A percentile compares a stretch with the other conserved stretches of the same genome.
Conservation (phyloP, 2,888 invertebrate genomes). For the Lottia scabra region DNA sequence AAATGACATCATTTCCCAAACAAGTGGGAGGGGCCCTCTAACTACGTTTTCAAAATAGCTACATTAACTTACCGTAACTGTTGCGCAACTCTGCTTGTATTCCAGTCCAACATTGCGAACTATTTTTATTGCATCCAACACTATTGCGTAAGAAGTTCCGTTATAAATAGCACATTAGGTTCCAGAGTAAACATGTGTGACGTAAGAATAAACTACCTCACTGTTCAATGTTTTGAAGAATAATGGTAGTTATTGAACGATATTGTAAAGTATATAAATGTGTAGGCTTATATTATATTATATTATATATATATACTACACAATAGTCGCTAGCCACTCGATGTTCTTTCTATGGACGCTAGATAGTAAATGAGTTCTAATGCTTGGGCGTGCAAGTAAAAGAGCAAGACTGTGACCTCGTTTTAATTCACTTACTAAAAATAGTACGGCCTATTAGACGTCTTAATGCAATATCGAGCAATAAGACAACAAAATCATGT, state of each 20-base stretch:
- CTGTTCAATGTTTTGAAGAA: too few relatives aligned
- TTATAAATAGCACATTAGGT: neutral
- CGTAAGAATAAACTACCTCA: too few relatives aligned
- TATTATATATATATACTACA: too few relatives aligned
- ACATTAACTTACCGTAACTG: neutral
- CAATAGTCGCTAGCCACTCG: too few relatives aligned
- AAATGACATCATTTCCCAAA: too few relatives aligned
- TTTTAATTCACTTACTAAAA: neutral
- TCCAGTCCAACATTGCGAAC: neutral
- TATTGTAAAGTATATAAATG: too few relatives aligned
- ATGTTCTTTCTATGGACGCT: too few relatives aligned
- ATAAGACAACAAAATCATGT: neutral
- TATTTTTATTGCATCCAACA: neutral
- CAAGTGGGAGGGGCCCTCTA: too few relatives aligned
- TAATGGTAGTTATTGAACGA: too few relatives aligned
- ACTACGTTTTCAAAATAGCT: too few relatives aligned
- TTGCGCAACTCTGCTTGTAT: neutral
- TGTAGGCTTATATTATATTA: too few relatives aligned
- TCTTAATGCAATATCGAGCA: neutral
- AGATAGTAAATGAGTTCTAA: neutral
- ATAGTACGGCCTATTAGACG: neutral
- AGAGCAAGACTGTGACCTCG: conserved; percentile 3
- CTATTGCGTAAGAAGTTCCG: neutral
- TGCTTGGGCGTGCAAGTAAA: conserved; percentile 4
- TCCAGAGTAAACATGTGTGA: too few relatives aligned